These are phyloP conservation scores for Proteles cristata DNA, from an alignment of 2,113 vertebrate genomes.

Conservation along the genomic window DNA sequence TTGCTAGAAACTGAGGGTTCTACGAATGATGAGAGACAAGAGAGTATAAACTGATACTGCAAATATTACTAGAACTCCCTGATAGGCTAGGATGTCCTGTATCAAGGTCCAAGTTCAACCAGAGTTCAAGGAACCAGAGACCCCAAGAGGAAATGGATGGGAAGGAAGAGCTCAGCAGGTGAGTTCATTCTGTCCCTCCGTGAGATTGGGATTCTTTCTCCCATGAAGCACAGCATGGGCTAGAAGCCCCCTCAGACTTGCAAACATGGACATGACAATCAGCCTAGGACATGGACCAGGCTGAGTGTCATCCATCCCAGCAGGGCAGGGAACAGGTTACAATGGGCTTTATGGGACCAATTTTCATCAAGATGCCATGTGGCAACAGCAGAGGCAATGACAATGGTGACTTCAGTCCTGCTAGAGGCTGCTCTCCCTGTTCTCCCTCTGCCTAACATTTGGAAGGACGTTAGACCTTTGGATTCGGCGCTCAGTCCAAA, in stretches of 20 bases:
- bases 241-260: not conserved
- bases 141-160: not conserved
- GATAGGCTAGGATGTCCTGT: not conserved
- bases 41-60: not conserved
- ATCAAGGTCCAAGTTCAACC: not conserved
- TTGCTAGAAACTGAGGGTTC: not conserved
- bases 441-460: not conserved
- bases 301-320: not conserved
- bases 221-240: not conserved
- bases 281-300: not conserved
- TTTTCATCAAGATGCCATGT: not conserved
- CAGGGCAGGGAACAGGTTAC: not conserved
- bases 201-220: not conserved
- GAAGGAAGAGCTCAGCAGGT: not conserved
- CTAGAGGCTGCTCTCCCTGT: not conserved
- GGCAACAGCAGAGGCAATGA: not conserved
- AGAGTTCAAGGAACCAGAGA: not conserved
- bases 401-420: too few relatives aligned
- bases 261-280: too few relatives aligned
- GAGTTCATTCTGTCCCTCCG: not conserved
- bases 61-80: not conserved
- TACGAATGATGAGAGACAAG: not conserved
- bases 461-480: not conserved
- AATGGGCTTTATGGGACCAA: fast-evolving
- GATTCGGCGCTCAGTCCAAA: not conserved